Percentiles rank a stretch among this genome's conserved stretches.
Evolutionary conservation across 2,113 vertebrate genomes (phyloP).

Genomic region (Atlantisia rogersi): DNA sequence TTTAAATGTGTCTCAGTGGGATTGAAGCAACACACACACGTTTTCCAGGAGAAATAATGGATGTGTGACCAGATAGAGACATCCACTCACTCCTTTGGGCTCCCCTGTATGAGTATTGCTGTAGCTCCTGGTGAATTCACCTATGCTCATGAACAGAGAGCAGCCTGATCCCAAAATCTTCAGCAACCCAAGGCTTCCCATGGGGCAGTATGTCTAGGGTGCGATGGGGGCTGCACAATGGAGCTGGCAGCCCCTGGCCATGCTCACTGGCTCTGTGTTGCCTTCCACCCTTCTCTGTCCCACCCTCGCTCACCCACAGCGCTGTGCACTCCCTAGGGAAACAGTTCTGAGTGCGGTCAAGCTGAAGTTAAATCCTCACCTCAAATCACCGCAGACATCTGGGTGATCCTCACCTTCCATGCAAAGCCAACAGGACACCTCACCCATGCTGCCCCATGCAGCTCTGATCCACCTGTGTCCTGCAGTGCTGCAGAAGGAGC

Average conservation of each 20-base stretch:
- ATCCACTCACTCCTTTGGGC: background rate
- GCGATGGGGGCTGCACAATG: fast-evolving
- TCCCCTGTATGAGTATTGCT: background rate
- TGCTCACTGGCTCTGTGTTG: fast-evolving
- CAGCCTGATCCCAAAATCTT: background rate
- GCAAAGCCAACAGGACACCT: background rate
- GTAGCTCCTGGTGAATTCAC: background rate
- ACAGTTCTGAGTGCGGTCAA: background rate
- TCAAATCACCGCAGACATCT: background rate
- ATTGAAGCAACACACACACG: background rate
- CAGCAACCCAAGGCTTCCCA: background rate
- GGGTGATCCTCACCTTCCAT: fast-evolving
- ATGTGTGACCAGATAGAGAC: background rate
- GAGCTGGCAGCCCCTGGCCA: fast-evolving
- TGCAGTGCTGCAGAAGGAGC: background rate
- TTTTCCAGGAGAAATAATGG: background rate
- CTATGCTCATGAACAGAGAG: background rate
- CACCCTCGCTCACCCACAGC: background rate
- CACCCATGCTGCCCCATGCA: background rate
- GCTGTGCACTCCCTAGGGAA: fast-evolving
- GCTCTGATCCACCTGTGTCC: background rate
- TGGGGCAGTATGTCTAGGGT: fast-evolving
- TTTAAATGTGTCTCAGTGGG: background rate
- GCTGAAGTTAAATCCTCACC: background rate
- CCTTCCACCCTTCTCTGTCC: background rate